Percentiles rank a stretch among this genome's conserved stretches.
phyloP scores from a whole-genome alignment of 2,797 vertebrate species.

The Microchirus variegatus region DNA sequence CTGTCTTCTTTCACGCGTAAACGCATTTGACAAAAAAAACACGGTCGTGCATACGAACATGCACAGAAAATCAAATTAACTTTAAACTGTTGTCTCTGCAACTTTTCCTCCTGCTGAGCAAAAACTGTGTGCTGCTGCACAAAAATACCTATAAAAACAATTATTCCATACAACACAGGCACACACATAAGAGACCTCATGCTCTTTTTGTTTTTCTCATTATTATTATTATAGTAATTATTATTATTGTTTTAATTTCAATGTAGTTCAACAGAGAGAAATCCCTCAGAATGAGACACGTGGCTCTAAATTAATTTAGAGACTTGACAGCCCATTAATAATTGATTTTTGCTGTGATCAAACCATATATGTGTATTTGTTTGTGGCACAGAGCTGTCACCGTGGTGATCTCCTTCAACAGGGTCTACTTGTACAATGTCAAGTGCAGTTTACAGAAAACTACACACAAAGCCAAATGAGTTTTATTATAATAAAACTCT shows the following conservation, averaged over 20 bases:
- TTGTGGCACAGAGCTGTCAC: constrained; percentile 52
- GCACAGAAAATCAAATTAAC: constrained; percentile 13
- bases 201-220: constrained; percentile 14
- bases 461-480: not conserved
- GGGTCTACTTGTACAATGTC: constrained; percentile 43
- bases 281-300: constrained; percentile 30
- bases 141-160: constrained; percentile 39
- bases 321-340: constrained; percentile 42
- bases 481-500: too few relatives aligned
- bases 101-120: constrained; percentile 19
- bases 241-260: constrained; percentile 13
- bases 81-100: constrained; percentile 13
- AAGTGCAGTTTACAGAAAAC: constrained; percentile 36
- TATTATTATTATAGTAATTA: constrained; percentile 8
- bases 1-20: constrained; percentile 29
- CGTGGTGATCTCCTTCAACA: constrained; percentile 56
- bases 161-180: constrained; percentile 22
- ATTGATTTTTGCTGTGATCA: constrained; percentile 41
- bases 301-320: constrained; percentile 47
- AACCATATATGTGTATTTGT: constrained; percentile 32
- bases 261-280: constrained; percentile 14
- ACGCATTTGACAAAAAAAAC: constrained; percentile 7
- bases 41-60: not conserved
- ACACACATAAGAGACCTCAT: constrained; percentile 25
- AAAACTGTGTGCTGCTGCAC: constrained; percentile 6